phyloP scores from a whole-genome alignment of 2,113 vertebrate species.

The Mixornis gularis region DNA sequence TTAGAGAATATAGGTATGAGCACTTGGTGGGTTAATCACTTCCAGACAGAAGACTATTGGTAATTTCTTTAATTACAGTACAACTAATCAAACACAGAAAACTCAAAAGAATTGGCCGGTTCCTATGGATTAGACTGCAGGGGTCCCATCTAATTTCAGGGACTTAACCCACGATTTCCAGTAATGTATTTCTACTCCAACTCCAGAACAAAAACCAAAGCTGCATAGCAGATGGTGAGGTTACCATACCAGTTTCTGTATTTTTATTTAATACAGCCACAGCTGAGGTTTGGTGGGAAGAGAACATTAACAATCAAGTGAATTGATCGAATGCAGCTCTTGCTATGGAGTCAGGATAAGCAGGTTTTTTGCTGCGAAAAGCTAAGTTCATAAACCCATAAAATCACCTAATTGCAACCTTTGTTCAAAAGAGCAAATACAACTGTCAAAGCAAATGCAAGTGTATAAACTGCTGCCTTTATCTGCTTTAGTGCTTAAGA shows the following conservation, averaged over 20 bases:
- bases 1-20: slow-evolving; percentile 43
- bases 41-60: slow-evolving; percentile 35
- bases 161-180: slow-evolving; percentile 67
- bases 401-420: not conserved
- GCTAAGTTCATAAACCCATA: not conserved
- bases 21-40: slow-evolving; percentile 52
- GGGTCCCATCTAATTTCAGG: slow-evolving; percentile 69
- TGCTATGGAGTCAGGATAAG: not conserved
- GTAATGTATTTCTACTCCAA: slow-evolving; percentile 56
- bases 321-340: not conserved
- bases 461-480: not conserved
- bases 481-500: not conserved
- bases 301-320: not conserved
- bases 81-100: slow-evolving; percentile 78
- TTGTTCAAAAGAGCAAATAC: not conserved
- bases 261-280: slow-evolving; percentile 7
- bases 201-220: slow-evolving; percentile 71
- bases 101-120: slow-evolving; percentile 69
- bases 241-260: slow-evolving; percentile 51
- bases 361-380: not conserved
- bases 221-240: slow-evolving; percentile 82
- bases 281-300: slow-evolving; percentile 24
- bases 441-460: not conserved
- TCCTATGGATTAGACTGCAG: slow-evolving; percentile 73
- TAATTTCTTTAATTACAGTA: slow-evolving; percentile 79